These are phyloP conservation scores for Lerema accius DNA, from an alignment of 1,140 invertebrate species.

Conservation along the genomic window DNA sequence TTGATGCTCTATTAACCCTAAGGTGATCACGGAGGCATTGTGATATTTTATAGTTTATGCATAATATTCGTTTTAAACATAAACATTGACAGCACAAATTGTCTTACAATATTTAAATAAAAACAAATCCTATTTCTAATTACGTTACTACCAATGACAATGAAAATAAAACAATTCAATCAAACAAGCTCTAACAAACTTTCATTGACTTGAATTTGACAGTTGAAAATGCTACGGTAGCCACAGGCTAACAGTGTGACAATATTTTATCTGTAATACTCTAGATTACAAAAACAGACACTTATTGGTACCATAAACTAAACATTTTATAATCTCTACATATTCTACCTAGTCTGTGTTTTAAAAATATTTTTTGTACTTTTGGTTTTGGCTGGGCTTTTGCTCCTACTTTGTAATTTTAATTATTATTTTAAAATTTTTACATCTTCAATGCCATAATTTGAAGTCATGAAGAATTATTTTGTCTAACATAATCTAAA, in stretches of 20 bases:
- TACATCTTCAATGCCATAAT: neutral
- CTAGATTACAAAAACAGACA: too few relatives aligned
- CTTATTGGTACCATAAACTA: too few relatives aligned
- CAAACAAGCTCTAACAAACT: neutral
- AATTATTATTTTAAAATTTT: neutral
- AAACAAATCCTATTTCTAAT: neutral
- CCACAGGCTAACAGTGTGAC: too few relatives aligned
- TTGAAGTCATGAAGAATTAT: conserved; percentile 18
- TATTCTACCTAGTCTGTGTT: conserved; percentile 5
- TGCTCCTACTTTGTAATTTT: conserved; percentile 28
- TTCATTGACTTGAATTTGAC: too few relatives aligned
- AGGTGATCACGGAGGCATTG: conserved; percentile 17
- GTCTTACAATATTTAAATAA: too few relatives aligned
- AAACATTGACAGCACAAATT: too few relatives aligned
- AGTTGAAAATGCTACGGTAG: too few relatives aligned
- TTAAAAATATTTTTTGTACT: neutral
- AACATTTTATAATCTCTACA: too few relatives aligned
- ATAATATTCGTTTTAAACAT: too few relatives aligned
- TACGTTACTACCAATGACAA: neutral
- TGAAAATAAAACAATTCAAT: neutral
- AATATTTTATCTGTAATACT: too few relatives aligned
- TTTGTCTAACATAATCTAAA: conserved; percentile 14
- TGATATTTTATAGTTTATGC: too few relatives aligned
- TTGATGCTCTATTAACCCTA: conserved; percentile 1
- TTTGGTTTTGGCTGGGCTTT: conserved; percentile 11